A percentile compares a stretch with the other conserved stretches of the same genome.
These are phyloP conservation scores for Parus major DNA, from an alignment of 2,113 vertebrate genomes.

Conservation along the genomic window DNA sequence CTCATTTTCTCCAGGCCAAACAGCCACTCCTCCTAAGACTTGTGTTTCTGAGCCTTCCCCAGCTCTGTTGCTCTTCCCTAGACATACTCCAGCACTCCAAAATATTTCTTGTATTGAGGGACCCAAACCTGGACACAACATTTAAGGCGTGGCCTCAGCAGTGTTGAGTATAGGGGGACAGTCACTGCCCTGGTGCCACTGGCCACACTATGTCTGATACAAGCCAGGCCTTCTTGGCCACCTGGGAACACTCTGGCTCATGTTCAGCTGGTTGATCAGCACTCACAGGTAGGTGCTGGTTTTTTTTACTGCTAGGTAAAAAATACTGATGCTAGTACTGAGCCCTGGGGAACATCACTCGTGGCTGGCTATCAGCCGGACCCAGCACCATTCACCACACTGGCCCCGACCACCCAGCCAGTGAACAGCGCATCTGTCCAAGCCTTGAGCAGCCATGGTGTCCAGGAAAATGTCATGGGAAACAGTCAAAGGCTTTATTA, in stretches of 20 bases:
- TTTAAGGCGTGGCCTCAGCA: background rate
- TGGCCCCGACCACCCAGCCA: rapidly evolving
- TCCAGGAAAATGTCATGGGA: background rate
- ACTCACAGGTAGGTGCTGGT: too few relatives aligned
- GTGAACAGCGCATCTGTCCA: background rate
- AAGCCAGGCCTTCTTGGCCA: background rate
- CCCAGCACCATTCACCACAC: background rate
- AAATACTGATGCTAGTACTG: background rate
- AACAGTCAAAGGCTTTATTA: background rate
- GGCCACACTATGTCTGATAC: background rate
- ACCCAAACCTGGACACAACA: background rate
- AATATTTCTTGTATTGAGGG: background rate
- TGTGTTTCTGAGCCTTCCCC: background rate
- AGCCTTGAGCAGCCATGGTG: background rate
- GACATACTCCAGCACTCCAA: background rate
- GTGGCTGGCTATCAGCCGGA: background rate
- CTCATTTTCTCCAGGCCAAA: background rate
- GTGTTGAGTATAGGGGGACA: too few relatives aligned
- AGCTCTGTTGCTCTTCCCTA: background rate
- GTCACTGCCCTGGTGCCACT: background rate
- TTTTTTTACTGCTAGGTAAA: background rate
- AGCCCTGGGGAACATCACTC: background rate
- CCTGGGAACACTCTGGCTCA: background rate
- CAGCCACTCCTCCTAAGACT: background rate
- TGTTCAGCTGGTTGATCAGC: background rate